A percentile compares a stretch with the other conserved stretches of the same genome.
Conservation (phyloP, 2,113 vertebrate genomes). For the Rhabdornis inornatus region DNA sequence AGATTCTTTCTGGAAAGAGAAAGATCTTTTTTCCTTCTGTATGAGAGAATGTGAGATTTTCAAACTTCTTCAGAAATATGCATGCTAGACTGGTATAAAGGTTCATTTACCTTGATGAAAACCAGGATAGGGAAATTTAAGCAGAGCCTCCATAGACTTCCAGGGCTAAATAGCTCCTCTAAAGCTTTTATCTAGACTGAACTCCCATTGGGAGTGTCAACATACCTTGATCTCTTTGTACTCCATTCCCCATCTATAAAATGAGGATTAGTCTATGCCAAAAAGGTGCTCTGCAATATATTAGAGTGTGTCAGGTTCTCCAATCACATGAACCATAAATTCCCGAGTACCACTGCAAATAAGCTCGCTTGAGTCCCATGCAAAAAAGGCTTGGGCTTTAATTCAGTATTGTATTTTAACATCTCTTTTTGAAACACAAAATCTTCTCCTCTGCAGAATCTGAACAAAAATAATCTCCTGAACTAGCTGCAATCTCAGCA, state of each 20-base stretch:
- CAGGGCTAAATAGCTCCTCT: slow-evolving; percentile 7
- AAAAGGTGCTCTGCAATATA: slow-evolving; percentile 33
- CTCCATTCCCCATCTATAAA: slow-evolving; percentile 30
- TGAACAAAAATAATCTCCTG: background rate
- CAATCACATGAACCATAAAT: slow-evolving; percentile 1
- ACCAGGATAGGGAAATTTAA: slow-evolving; percentile 14
- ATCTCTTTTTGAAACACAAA: background rate
- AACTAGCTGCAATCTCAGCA: background rate
- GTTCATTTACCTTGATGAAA: slow-evolving; percentile 47
- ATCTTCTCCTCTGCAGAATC: background rate
- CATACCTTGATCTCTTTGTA: slow-evolving; percentile 47
- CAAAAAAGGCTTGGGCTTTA: background rate
- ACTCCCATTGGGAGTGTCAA: slow-evolving; percentile 35
- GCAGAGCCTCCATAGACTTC: background rate
- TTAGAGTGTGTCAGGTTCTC: slow-evolving; percentile 27
- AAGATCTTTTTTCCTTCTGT: background rate
- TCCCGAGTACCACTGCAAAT: background rate
- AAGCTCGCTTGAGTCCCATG: background rate
- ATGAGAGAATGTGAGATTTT: background rate
- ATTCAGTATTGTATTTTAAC: background rate
- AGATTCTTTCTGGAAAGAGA: slow-evolving; percentile 12
- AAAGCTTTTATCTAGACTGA: slow-evolving; percentile 55
- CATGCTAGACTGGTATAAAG: background rate
- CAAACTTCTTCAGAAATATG: background rate
- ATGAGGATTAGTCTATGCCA: slow-evolving; percentile 41